These are phyloP conservation scores for Cherax quadricarinatus DNA, from an alignment of 1,140 invertebrate genomes.

Conservation along the genomic window DNA sequence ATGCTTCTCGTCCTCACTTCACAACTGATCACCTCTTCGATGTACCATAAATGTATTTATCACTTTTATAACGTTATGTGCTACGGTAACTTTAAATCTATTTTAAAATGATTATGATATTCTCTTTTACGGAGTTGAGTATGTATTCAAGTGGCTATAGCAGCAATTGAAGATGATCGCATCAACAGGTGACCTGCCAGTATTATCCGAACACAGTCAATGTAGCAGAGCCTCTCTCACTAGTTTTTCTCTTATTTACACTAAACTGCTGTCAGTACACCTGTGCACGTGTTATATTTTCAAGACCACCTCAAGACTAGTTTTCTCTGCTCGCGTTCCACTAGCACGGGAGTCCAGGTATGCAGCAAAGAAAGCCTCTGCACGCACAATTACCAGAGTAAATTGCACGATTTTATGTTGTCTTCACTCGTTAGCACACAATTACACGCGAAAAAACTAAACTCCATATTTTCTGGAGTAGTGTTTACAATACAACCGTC, in stretches of 20 bases:
- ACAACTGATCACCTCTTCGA: no score
- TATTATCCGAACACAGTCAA: no score
- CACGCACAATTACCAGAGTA: background rate
- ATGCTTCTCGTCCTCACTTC: no score
- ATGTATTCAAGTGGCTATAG: no score
- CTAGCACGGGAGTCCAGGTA: background rate
- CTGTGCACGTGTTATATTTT: background rate
- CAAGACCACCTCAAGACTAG: background rate
- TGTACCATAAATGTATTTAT: no score
- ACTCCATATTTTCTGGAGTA: background rate
- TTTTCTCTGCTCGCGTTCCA: background rate
- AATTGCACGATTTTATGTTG: slow-evolving; percentile 4
- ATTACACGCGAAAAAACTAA: background rate
- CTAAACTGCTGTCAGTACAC: background rate
- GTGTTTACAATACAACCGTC: background rate
- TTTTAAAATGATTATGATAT: no score
- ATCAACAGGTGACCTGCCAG: no score
- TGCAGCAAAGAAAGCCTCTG: background rate
- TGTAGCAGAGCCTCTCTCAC: no score
- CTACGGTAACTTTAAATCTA: no score
- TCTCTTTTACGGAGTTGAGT: no score
- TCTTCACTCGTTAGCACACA: background rate
- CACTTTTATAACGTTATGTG: no score
- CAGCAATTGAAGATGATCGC: no score
- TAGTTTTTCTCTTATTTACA: background rate